Evolutionary conservation across 1,140 invertebrate genomes (phyloP).

Genomic region (Spodoptera frugiperda): DNA sequence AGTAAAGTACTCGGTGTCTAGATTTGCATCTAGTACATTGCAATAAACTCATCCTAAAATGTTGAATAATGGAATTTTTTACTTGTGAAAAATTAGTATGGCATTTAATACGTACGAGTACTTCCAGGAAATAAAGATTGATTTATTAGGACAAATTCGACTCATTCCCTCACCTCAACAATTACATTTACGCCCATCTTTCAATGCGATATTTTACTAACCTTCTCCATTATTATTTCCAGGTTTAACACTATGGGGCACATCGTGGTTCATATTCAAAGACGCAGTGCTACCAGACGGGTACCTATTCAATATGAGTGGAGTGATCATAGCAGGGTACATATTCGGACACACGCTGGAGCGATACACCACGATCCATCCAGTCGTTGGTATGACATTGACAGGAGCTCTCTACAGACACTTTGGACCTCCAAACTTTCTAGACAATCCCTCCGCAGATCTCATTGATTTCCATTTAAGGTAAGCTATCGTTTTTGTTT

Average conservation of each 20-base stretch:
- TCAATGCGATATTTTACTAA: neutral
- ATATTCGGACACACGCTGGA: slow-evolving; percentile 92
- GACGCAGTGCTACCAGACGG: slow-evolving; percentile 90
- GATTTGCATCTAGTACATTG: too few species aligned
- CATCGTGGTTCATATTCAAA: slow-evolving; percentile 90
- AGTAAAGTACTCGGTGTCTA: too few species aligned
- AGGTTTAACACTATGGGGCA: slow-evolving; percentile 90
- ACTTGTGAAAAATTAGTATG: too few species aligned
- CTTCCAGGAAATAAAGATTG: too few species aligned
- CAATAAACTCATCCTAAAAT: too few species aligned
- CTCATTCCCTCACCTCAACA: too few species aligned
- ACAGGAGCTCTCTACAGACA: slow-evolving; percentile 92
- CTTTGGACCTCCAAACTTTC: slow-evolving; percentile 88
- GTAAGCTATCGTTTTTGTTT: slow-evolving; percentile 53
- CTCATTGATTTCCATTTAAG: slow-evolving; percentile 87
- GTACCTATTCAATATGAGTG: slow-evolving; percentile 91
- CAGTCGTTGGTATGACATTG: slow-evolving; percentile 94
- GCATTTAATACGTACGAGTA: too few species aligned
- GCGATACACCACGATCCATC: slow-evolving; percentile 90
- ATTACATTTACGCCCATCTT: too few species aligned
- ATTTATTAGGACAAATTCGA: too few species aligned
- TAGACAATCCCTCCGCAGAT: slow-evolving; percentile 87
- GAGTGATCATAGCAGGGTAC: slow-evolving; percentile 90
- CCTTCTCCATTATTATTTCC: slow-evolving; percentile 52
- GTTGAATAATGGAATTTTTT: too few species aligned